Evolutionary conservation across 2,888 invertebrate genomes (phyloP).

Genomic region (Chrysodeixis includens): DNA sequence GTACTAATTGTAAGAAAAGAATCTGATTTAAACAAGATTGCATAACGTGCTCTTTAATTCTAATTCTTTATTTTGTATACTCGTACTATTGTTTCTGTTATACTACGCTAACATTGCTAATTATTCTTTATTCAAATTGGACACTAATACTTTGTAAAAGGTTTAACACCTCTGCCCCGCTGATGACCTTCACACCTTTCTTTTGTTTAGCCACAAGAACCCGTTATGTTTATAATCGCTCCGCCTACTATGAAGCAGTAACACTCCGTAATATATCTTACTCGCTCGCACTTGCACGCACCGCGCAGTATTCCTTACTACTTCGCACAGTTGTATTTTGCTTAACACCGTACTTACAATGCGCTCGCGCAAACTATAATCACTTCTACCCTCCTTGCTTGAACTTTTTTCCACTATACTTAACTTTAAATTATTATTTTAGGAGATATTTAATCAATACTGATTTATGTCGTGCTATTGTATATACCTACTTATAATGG

Average conservation of each 20-base stretch:
- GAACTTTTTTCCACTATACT: no score
- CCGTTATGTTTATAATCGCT: no score
- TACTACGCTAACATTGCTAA: neutral
- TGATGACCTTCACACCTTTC: neutral
- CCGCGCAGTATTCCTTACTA: neutral
- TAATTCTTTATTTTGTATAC: neutral
- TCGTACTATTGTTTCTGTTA: neutral
- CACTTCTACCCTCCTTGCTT: no score
- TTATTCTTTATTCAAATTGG: no score
- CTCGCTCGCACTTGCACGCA: conserved; percentile 2
- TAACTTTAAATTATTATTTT: no score
- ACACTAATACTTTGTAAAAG: neutral
- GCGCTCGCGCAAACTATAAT: neutral
- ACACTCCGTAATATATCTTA: neutral
- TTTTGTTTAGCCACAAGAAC: no score
- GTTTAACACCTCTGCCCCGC: neutral
- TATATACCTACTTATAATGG: neutral
- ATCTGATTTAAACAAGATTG: neutral
- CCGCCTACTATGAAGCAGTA: neutral
- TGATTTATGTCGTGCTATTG: neutral
- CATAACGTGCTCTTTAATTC: neutral
- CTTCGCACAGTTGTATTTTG: neutral
- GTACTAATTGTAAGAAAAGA: neutral
- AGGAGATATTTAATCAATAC: no score
- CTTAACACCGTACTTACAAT: neutral